Percentiles rank a stretch among this genome's conserved stretches.
Evolutionary conservation across 2,797 vertebrate species (phyloP).

Genomic region (Luscinia megarhynchos): DNA sequence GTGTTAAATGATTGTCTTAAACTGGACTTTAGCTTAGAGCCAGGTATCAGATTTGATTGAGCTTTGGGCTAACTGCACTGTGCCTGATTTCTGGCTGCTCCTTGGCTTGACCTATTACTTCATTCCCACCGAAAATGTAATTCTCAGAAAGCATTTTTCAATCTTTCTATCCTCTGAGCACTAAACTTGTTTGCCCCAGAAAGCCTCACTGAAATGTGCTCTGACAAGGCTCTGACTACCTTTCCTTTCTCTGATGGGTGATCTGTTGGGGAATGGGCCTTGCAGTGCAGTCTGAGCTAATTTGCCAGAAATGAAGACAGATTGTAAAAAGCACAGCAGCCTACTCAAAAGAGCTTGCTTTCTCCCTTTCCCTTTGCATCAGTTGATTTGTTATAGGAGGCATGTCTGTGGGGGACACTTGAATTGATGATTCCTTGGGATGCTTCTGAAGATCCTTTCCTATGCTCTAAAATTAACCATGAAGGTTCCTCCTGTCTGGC

Average conservation of each 20-base stretch:
- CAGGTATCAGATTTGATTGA: not conserved
- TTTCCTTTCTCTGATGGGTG: not conserved
- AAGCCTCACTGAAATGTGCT: not conserved
- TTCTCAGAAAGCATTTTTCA: not conserved
- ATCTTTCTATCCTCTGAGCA: not conserved
- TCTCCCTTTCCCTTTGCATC: not conserved
- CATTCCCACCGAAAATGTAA: not conserved
- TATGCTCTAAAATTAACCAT: not conserved
- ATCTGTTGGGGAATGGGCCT: not conserved
- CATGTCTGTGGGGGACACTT: not conserved
- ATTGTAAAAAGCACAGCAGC: not conserved
- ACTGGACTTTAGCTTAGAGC: not conserved
- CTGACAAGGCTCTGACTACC: not conserved
- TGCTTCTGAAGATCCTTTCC: not conserved
- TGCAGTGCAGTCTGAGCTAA: not conserved
- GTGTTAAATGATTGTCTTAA: not conserved
- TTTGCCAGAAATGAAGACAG: not conserved
- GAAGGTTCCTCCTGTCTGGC: constrained; percentile 1
- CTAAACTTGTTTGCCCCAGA: not conserved
- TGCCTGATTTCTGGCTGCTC: not conserved
- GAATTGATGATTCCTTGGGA: not conserved
- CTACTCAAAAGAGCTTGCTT: not conserved
- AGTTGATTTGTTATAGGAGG: not conserved
- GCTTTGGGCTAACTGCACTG: not conserved
- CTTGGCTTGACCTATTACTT: not conserved